Percentiles rank a stretch among this genome's conserved stretches.
These are phyloP conservation scores for Macrotis lagotis DNA, from an alignment of 2,113 vertebrate species.

Conservation along the genomic window DNA sequence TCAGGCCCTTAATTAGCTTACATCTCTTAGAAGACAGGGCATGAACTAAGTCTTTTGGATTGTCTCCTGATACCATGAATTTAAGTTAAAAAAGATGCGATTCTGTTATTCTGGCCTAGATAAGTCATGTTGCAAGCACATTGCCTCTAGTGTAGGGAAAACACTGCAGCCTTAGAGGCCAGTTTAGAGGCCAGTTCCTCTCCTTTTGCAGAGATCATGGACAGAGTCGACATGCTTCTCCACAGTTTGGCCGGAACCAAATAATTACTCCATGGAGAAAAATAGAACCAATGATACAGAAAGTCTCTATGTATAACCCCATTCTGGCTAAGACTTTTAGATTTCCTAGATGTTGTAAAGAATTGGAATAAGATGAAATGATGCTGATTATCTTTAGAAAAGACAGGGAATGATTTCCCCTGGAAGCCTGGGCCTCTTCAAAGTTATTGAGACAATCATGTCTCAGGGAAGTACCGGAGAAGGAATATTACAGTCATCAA, in stretches of 20 bases:
- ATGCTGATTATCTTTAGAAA: not conserved
- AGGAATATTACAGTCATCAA: conserved; percentile 51
- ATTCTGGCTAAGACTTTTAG: not conserved
- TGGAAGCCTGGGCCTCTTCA: conserved; percentile 17
- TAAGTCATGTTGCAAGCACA: conserved; percentile 9
- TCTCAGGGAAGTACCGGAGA: conserved; percentile 19
- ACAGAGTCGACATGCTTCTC: not conserved
- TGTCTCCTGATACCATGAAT: no score
- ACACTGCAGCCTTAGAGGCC: not conserved
- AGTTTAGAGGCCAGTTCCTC: not conserved
- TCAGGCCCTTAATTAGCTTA: no score
- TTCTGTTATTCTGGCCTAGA: conserved; percentile 14
- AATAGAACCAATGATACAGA: conserved; percentile 13
- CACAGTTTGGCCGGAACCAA: conserved; percentile 37
- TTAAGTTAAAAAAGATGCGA: no score
- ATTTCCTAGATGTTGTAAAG: not conserved
- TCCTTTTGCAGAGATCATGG: conserved; percentile 47
- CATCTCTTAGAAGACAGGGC: no score
- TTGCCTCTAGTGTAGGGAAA: not conserved
- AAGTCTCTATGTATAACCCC: not conserved
- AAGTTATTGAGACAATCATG: not conserved
- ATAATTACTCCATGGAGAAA: conserved; percentile 43
- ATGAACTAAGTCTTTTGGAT: no score
- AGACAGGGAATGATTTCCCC: not conserved
- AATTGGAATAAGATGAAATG: not conserved